Evolutionary conservation across 2,888 invertebrate species (phyloP).

Genomic region (Dromius quadrimaculatus): DNA sequence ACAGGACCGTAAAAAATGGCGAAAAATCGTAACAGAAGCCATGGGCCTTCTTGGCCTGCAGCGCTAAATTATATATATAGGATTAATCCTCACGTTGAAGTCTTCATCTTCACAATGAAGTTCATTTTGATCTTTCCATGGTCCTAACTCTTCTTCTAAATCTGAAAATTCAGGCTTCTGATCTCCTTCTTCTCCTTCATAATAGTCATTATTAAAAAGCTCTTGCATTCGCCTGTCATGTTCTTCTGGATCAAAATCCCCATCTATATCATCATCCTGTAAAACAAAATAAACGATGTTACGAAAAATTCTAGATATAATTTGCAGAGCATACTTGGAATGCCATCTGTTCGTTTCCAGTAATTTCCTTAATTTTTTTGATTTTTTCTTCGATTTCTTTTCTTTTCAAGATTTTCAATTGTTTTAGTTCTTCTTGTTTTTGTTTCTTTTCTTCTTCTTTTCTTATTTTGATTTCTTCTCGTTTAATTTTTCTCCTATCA

Average conservation of each 20-base stretch:
- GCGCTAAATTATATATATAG: background rate
- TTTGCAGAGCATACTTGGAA: constrained; percentile 68
- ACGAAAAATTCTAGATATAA: constrained; percentile 31
- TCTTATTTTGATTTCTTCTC: constrained; percentile 79
- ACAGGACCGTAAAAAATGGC: too few species aligned
- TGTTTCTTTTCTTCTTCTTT: constrained; percentile 83
- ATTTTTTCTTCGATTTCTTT: constrained; percentile 93
- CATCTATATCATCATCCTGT: constrained; percentile 84
- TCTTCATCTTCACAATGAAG: constrained; percentile 84
- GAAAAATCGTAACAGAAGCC: too few species aligned
- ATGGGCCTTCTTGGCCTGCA: too few species aligned
- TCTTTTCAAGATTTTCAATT: constrained; percentile 86
- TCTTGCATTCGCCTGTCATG: constrained; percentile 90
- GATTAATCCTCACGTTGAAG: constrained; percentile 74
- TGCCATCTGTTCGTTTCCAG: constrained; percentile 82
- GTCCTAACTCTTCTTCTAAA: constrained; percentile 72
- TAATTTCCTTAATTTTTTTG: constrained; percentile 85
- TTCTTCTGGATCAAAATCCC: constrained; percentile 90
- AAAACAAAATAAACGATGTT: constrained; percentile 64
- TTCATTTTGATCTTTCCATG: constrained; percentile 60
- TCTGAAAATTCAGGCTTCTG: constrained; percentile 89
- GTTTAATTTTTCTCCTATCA: constrained; percentile 81
- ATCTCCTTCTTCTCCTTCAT: constrained; percentile 76
- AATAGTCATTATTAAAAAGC: constrained; percentile 89
- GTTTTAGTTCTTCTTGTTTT: constrained; percentile 88